Conservation (phyloP, 2,888 invertebrate genomes). For the Drosophila lutescens region DNA sequence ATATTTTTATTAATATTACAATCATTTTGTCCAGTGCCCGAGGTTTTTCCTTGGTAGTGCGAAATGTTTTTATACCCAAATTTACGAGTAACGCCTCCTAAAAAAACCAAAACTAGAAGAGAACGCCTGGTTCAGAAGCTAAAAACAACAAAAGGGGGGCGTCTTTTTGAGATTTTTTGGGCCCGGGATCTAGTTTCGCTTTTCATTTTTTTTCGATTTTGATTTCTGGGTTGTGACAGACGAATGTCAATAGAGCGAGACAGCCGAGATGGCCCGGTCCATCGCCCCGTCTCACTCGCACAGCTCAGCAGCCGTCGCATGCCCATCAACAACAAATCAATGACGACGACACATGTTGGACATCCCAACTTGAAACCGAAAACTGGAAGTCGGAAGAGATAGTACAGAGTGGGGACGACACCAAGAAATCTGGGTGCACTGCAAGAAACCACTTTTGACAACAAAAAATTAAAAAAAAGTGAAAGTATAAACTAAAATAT, state of each 20-base stretch:
- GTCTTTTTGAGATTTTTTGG: slow-evolving; percentile 6
- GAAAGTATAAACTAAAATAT: too few relatives aligned
- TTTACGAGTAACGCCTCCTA: slow-evolving; percentile 67
- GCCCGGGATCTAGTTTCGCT: slow-evolving; percentile 9
- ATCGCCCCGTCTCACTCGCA: slow-evolving; percentile 14
- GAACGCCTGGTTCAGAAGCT: background rate
- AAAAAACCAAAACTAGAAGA: slow-evolving; percentile 37
- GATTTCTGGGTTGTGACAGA: slow-evolving; percentile 69
- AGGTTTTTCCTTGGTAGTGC: slow-evolving; percentile 37
- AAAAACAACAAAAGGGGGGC: slow-evolving; percentile 20
- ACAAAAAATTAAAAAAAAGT: too few relatives aligned
- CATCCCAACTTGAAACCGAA: slow-evolving; percentile 58
- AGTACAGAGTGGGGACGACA: slow-evolving; percentile 10
- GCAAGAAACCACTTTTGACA: background rate
- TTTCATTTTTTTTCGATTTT: slow-evolving; percentile 13
- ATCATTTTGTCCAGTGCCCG: background rate
- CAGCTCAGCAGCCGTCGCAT: slow-evolving; percentile 51
- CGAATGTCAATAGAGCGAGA: slow-evolving; percentile 69
- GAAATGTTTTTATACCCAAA: slow-evolving; percentile 62
- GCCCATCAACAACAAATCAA: slow-evolving; percentile 78
- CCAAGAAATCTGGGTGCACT: slow-evolving; percentile 34
- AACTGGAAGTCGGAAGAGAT: slow-evolving; percentile 21
- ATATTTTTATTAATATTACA: too few relatives aligned
- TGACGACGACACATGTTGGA: slow-evolving; percentile 80
- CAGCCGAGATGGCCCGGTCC: slow-evolving; percentile 19